phyloP scores from a whole-genome alignment of 2,888 invertebrate genomes.

The Rosalia funebris region DNA sequence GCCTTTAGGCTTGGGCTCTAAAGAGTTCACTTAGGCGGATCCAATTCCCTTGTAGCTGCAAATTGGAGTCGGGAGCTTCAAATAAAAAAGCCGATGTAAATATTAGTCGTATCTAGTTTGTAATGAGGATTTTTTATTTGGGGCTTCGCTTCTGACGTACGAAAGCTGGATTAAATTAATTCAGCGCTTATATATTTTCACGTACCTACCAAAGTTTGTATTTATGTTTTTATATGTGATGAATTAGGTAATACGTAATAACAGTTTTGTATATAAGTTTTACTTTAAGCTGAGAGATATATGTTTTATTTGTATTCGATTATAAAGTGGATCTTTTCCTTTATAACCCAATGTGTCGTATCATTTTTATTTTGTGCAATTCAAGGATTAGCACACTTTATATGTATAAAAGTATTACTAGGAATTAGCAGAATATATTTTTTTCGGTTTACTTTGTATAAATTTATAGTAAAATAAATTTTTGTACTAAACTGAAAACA shows the following conservation, averaged over 20 bases:
- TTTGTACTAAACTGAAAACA: slow-evolving; percentile 17
- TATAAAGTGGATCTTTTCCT: slow-evolving; percentile 15
- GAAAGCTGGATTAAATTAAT: slow-evolving; percentile 29
- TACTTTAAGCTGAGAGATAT: slow-evolving; percentile 7
- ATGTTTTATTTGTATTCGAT: slow-evolving; percentile 20
- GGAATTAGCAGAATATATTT: slow-evolving; percentile 40
- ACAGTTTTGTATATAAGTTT: slow-evolving; percentile 28
- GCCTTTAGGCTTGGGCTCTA: background rate
- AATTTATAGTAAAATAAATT: slow-evolving; percentile 30
- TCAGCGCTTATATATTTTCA: slow-evolving; percentile 31
- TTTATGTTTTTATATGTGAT: slow-evolving; percentile 41
- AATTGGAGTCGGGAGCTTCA: background rate
- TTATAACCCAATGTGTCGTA: slow-evolving; percentile 8
- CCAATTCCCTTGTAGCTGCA: slow-evolving; percentile 9
- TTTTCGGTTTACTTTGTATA: slow-evolving; percentile 30
- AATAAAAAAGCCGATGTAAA: slow-evolving; percentile 6
- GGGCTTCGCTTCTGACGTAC: slow-evolving; percentile 10
- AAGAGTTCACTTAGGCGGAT: slow-evolving; percentile 8
- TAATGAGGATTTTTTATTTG: slow-evolving; percentile 10
- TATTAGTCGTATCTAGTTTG: background rate
- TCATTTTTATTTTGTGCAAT: slow-evolving; percentile 35
- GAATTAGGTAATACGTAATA: slow-evolving; percentile 28
- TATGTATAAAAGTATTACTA: slow-evolving; percentile 45
- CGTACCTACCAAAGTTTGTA: slow-evolving; percentile 42
- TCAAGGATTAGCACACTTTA: slow-evolving; percentile 35